phyloP scores from a whole-genome alignment of 1,140 invertebrate genomes.

The Tyrophagus putrescentiae region DNA sequence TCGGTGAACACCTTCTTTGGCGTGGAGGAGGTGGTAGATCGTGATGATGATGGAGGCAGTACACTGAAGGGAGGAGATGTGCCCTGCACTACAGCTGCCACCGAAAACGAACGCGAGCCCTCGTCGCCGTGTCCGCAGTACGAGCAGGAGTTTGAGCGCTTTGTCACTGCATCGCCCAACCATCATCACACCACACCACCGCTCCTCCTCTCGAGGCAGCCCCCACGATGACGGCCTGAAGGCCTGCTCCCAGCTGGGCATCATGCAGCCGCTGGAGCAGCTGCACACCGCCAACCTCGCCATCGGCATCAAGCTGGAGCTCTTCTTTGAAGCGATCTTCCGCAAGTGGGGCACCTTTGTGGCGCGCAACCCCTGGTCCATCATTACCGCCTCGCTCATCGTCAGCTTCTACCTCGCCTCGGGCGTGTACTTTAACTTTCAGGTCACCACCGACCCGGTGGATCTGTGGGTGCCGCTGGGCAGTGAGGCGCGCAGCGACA shows the following conservation, averaged over 20 bases:
- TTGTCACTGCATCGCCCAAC: background rate
- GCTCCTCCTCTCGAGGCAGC: background rate
- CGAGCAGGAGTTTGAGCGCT: background rate
- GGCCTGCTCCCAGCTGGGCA: constrained; percentile 4
- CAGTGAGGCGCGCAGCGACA: constrained; percentile 67
- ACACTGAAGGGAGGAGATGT: too few species aligned
- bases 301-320: constrained; percentile 58
- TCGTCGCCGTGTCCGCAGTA: background rate
- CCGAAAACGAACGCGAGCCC: background rate
- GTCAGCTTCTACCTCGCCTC: constrained; percentile 43
- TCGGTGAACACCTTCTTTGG: too few species aligned
- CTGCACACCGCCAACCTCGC: constrained; percentile 14
- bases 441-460: constrained; percentile 83
- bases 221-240: background rate
- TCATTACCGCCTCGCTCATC: constrained; percentile 54
- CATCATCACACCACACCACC: background rate
- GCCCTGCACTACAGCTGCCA: background rate
- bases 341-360: constrained; percentile 63
- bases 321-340: constrained; percentile 57
- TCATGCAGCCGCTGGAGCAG: constrained; percentile 17
- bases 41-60: too few species aligned
- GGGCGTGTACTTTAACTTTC: constrained; percentile 43
- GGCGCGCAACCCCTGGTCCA: constrained; percentile 56
- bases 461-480: constrained; percentile 84
- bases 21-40: background rate